Evolutionary conservation across 2,113 vertebrate genomes (phyloP), one percentile per base, ranked within the genome.

Genomic region (Piprites chloris): DNA sequence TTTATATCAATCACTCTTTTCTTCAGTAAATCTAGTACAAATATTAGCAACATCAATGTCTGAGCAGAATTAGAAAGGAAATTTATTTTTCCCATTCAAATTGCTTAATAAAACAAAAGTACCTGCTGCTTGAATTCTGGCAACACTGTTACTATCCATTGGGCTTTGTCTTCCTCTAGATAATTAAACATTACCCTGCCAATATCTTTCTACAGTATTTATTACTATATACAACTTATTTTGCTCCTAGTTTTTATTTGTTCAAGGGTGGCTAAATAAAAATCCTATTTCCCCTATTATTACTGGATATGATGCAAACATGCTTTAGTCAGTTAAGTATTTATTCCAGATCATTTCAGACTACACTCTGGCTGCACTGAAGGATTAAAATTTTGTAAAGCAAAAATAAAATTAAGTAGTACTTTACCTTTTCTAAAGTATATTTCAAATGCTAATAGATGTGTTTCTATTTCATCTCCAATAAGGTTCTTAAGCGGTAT

Each of bases 371-470:
- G 56, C 22, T 35, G 28, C 39, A 90, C 8, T 16, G 3, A 84
- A 80, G 32, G 14, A 35, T 20, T 88, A 87, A 58, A 78, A 39
- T 27, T 63, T 16, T 53, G 37, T 11, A 67, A 9, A 85, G 59
- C n/a, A 92, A 90, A 88, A 82, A 82, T 10, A 63, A 50, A 87
- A 89, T 39, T 28, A 80, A 41, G 81, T 50, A 47, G 74, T 76
- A 95, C 82, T 65, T 98, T 98, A 98, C 98, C 98, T 98, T 98
- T 98, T 92, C 97, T 98, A 93, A 98, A 98, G 95, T 98, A 98
- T 95, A 98, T 98, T 97, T 98, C 98, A 97, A 98, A 98, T 72
- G 98, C 98, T 97, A 98, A 96, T 10, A 98, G 94, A 76, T 98
- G 98, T 41, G 98, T 98, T 71, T 98, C 95, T 97, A 98, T 98